A percentile compares a stretch with the other conserved stretches of the same genome.
Evolutionary conservation across 2,888 invertebrate species (phyloP).

Genomic region (Malachius bipustulatus): DNA sequence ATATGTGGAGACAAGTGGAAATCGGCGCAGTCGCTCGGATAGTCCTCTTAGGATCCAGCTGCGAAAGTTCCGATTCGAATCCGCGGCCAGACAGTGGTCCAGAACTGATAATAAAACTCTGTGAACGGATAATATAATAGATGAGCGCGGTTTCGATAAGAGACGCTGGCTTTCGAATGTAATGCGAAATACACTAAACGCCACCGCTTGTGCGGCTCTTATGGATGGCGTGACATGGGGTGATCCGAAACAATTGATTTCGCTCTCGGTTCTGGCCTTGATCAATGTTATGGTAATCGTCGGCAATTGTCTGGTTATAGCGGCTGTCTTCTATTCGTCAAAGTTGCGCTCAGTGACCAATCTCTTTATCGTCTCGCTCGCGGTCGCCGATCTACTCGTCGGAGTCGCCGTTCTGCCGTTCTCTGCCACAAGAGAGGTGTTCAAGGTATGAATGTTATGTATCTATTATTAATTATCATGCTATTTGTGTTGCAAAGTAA

Average conservation of each 20-base stretch:
- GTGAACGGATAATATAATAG: too few relatives aligned
- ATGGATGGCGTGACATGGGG: conserved; percentile 72
- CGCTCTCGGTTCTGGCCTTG: conserved; percentile 64
- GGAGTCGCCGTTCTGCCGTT: conserved; percentile 92
- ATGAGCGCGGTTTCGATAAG: too few relatives aligned
- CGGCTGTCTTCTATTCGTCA: conserved; percentile 80
- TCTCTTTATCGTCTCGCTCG: conserved; percentile 91
- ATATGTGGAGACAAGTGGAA: too few relatives aligned
- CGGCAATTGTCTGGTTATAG: conserved; percentile 85
- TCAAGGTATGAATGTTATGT: conserved; percentile 56
- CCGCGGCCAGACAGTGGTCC: too few relatives aligned
- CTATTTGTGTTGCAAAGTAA: too few relatives aligned
- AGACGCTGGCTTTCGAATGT: too few relatives aligned
- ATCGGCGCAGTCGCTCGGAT: too few relatives aligned
- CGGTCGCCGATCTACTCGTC: conserved; percentile 91
- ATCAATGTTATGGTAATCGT: conserved; percentile 83
- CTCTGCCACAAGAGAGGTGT: conserved; percentile 89
- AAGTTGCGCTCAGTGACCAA: conserved; percentile 93
- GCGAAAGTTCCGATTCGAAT: too few relatives aligned
- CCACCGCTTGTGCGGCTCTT: conserved; percentile 68
- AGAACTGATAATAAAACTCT: too few relatives aligned
- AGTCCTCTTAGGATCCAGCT: too few relatives aligned
- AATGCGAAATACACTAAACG: conserved; percentile 68
- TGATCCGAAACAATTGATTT: conserved; percentile 63
- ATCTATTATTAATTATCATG: too few relatives aligned